Evolutionary conservation across 2,113 vertebrate species (phyloP), one percentile per base, ranked within the genome.

Genomic region (Anolis carolinensis): DNA sequence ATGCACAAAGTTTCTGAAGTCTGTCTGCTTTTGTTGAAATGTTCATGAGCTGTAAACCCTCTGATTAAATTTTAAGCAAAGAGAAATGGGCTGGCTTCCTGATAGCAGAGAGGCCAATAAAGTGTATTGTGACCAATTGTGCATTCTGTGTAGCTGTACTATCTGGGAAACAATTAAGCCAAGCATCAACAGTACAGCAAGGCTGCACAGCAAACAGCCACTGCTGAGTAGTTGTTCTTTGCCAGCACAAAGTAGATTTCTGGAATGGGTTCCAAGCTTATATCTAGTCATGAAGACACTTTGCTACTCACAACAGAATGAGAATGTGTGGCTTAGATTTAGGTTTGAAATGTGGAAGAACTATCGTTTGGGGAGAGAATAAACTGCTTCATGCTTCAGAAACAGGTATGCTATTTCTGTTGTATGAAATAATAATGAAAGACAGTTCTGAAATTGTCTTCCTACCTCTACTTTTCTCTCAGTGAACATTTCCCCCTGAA

Each of bases 31-130:
- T 88, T 0, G 83, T 95, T 95, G 96, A 95, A 95, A 92, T 95
- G 92, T 86, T 95, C 94, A 96, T 96, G 95, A 95, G 95, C 94
- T 95, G 94, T 95, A 96, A 96, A 97, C 95, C 89, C 87, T 96
- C 95, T 95, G 95, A 96, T 96, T 96, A 96, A 96, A 96, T 95
- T 96, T 95, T 95, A 95, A 96, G 93, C 30, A 0, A 79, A 87
- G 89, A 93, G 90, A 96, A 95, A 94, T 92, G 91, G 92, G 87
- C 92, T 92, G 95, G 83, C 32, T 79, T 87, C 81, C 84, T 86
- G 83, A 88, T 70, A 90, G 18, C 0, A 62, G 85, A 76, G 91
- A 93, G 85, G 72, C 89, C 94, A 94, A 92, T 87, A 86, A 86
- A 93, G 89, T 75, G 87, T 84, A 91, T 88, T 81, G 3, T 81